Conservation (phyloP, 92 coral and sea anemone genomes). For the Blastomussa wellsi region DNA sequence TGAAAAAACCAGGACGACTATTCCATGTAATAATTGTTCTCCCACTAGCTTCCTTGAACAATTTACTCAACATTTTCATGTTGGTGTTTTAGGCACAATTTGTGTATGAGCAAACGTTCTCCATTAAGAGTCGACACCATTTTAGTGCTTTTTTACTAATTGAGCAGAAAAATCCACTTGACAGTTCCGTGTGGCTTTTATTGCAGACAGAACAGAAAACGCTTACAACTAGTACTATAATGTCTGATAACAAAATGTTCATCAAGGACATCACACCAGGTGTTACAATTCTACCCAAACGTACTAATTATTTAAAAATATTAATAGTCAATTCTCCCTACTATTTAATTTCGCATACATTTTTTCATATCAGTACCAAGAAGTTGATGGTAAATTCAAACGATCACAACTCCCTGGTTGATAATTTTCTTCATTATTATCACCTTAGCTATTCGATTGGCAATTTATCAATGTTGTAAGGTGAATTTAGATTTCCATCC, state of each 20-base stretch:
- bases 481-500: neutral
- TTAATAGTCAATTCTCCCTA: neutral
- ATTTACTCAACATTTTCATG: too few species aligned
- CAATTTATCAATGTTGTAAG: neutral
- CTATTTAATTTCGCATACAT: neutral
- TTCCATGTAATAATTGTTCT: too few species aligned
- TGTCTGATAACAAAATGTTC: neutral
- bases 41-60: too few species aligned
- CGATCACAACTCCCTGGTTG: neutral
- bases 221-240: neutral
- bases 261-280: neutral
- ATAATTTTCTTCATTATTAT: neutral
- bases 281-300: neutral
- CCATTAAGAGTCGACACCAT: too few species aligned
- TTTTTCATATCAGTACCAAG: neutral
- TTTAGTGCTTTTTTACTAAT: too few species aligned
- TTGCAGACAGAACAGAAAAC: slow-evolving; percentile 5
- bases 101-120: too few species aligned
- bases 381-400: neutral
- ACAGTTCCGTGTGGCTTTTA: slow-evolving; percentile 5
- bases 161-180: too few species aligned
- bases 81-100: too few species aligned
- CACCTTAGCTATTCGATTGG: neutral
- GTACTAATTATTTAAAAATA: too few species aligned
- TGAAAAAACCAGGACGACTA: too few species aligned